Base-by-base conservation (phyloP, 2,113 vertebrate species). In the Sakesphorus luctuosus region DNA sequence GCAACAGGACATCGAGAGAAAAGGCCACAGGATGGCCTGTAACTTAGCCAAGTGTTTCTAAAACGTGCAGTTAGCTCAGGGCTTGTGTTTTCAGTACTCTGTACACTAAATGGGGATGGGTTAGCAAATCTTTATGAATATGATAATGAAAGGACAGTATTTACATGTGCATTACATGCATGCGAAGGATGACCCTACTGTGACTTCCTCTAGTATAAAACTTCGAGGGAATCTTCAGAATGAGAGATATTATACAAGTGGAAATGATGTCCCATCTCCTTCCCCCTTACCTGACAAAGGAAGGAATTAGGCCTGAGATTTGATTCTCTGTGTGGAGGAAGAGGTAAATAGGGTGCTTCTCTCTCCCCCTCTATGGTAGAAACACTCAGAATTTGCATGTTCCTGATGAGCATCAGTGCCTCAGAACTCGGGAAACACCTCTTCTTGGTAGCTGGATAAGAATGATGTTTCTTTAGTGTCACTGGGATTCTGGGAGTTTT, bases 101-200 rank as follows among this genome's bases (percentile, higher is more conserved):
- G 19, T 35, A 33, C 9, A 36, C 35, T 14, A n/a, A 31, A 58
- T 7, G 40, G 50, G 50, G 50, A 49, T 46, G 31, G 33, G 25
- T 28, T 36, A 61, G 35, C 14, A 53, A 53, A 49, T 47, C 47
- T 66, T n/a, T 49, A 12, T 44, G 28, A 29, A 33, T 3, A 2
- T 59, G 19, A 26, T 19, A 26, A 33, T 17, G 33, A 72, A 61
- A 62, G 40, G 19, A 36, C 16, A n/a, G 13, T 26, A 28, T 36
- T 63, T 38, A 15, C 2, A 1, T 3, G 10, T 23, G 14, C 5
- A 3, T 26, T 52, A 24, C 3, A 0, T 31, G 16, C 19, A 49
- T 9, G 5, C 21, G 13, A 10, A 75, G 26, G 16, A 55, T 71
- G 62, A 31, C 9, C 26, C 13, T 50, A 62, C 36, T 65, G 28